phyloP scores from a whole-genome alignment of 2,888 invertebrate species.

The Parelbella ahira region DNA sequence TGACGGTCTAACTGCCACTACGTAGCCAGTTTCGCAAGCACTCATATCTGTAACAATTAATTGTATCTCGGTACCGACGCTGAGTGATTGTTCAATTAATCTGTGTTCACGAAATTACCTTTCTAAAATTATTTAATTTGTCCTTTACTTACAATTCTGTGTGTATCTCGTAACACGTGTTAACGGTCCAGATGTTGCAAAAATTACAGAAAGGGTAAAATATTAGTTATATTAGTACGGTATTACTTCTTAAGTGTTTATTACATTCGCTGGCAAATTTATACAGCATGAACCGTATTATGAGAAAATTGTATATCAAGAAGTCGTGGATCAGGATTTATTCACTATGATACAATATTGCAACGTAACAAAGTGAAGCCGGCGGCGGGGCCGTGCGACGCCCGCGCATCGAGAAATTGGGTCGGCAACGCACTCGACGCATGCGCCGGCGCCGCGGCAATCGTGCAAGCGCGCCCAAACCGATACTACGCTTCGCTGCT shows the following conservation, averaged over 20 bases:
- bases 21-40: slow-evolving; percentile 30
- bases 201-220: no score
- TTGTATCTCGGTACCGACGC: slow-evolving; percentile 31
- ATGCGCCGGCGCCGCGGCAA: slow-evolving; percentile 63
- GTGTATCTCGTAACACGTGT: no score
- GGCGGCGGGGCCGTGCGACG: slow-evolving; percentile 30
- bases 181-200: no score
- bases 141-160: no score
- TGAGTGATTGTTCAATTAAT: slow-evolving; percentile 24
- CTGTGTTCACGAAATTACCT: slow-evolving; percentile 22
- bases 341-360: slow-evolving; percentile 10
- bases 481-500: slow-evolving; percentile 18
- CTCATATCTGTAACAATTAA: slow-evolving; percentile 37
- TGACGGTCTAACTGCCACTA: slow-evolving; percentile 22
- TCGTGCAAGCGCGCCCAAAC: slow-evolving; percentile 41
- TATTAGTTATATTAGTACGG: no score
- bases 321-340: slow-evolving; percentile 7
- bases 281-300: no score
- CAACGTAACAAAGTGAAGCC: slow-evolving; percentile 12
- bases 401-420: slow-evolving; percentile 47
- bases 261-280: no score
- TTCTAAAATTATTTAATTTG: slow-evolving; percentile 21
- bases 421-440: slow-evolving; percentile 46
- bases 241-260: no score
- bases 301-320: slow-evolving; percentile 1